Conservation (phyloP, 2,113 vertebrate genomes). For the Pangasianodon hypophthalmus region DNA sequence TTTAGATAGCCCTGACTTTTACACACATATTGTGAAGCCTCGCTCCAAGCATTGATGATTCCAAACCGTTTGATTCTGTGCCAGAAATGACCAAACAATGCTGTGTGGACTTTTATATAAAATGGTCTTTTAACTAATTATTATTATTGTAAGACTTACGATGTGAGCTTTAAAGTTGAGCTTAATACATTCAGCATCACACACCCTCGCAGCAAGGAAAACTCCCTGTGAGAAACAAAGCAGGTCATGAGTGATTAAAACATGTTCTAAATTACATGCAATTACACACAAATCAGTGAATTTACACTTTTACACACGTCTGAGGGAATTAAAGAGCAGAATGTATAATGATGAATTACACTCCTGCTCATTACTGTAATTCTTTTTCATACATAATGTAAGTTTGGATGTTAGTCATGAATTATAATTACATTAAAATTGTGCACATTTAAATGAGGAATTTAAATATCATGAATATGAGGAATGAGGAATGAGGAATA, state of each 20-base stretch:
- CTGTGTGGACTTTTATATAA: not conserved
- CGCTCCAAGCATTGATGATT: too few species aligned
- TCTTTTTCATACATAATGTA: not conserved
- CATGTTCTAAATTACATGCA: not conserved
- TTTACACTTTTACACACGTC: not conserved
- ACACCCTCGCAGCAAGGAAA: not conserved
- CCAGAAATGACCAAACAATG: too few species aligned
- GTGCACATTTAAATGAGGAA: not conserved
- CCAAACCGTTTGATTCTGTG: too few species aligned
- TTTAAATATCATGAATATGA: not conserved
- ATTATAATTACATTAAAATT: not conserved
- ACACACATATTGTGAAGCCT: too few species aligned
- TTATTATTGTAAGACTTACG: not conserved
- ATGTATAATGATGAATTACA: not conserved
- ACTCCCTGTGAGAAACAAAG: not conserved
- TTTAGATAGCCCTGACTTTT: not conserved
- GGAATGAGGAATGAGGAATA: too few species aligned
- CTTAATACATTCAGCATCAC: not conserved
- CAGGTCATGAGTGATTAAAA: not conserved
- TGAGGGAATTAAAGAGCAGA: not conserved
- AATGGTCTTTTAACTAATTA: not conserved
- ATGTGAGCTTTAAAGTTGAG: not conserved
- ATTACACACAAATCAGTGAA: not conserved
- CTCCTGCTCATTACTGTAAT: not conserved
- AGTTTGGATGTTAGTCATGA: not conserved